A percentile compares a stretch with the other conserved stretches of the same genome.
phyloP scores from a whole-genome alignment of 2,888 invertebrate genomes.

The Arctia plantaginis region DNA sequence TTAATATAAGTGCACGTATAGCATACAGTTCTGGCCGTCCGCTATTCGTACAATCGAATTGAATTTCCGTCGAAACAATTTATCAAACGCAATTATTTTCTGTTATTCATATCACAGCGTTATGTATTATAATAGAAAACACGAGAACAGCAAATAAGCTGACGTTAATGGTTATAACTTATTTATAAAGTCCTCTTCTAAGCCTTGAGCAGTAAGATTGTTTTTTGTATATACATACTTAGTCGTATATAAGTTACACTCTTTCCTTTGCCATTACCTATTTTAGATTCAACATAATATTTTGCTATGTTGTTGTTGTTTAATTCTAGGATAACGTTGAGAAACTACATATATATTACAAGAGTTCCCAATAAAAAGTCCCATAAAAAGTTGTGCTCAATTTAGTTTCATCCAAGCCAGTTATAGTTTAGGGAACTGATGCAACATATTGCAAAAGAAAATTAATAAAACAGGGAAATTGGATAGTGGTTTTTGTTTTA shows the following conservation, averaged over 20 bases:
- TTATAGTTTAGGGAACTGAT: conserved; percentile 78
- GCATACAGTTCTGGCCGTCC: conserved; percentile 20
- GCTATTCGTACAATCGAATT: conserved; percentile 29
- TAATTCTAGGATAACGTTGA: conserved; percentile 45
- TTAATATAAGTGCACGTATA: conserved; percentile 28
- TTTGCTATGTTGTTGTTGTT: conserved; percentile 5
- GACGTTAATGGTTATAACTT: conserved; percentile 9
- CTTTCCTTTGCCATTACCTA: neutral
- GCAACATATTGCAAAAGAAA: conserved; percentile 81
- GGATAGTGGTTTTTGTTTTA: conserved; percentile 50
- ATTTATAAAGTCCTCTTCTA: neutral
- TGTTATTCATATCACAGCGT: conserved; percentile 26
- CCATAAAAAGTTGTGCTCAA: conserved; percentile 81
- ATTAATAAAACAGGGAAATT: conserved; percentile 75
- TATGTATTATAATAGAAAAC: conserved; percentile 17
- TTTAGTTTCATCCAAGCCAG: conserved; percentile 75
- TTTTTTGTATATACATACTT: neutral
- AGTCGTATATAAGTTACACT: neutral
- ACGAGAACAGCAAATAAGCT: neutral
- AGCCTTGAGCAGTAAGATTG: neutral
- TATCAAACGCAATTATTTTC: conserved; percentile 34
- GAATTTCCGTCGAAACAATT: conserved; percentile 34
- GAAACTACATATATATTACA: conserved; percentile 65
- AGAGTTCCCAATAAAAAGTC: conserved; percentile 70
- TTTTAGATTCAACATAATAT: neutral